Base-by-base conservation (phyloP, 1,140 invertebrate species). In the Anagrus nilaparvatae region DNA sequence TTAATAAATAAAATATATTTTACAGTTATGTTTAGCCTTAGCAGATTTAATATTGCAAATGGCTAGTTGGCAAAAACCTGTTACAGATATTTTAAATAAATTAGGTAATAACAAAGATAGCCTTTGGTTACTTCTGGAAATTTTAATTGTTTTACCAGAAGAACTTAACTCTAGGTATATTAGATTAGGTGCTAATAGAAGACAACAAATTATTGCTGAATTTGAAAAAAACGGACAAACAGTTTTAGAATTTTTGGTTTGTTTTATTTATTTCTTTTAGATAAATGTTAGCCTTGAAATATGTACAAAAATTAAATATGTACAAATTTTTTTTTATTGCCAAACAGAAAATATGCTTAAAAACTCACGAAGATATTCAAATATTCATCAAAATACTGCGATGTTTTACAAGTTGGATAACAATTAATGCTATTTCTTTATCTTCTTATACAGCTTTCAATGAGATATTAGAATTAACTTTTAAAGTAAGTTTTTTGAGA, bases 41-140 rank as follows among this genome's bases (percentile, higher is more conserved):
- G 87, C 91, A 18, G 92, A 97, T 67, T 68, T 98, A 46, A 82
- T 87, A 5, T 67, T 98, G n/a, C 86, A 96, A 65, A 94, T 97
- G 84, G 75, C 81, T 14, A 69, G 81, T 2, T 99, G 95, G 95
- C 80, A 85, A 54, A 81, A 83, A 56, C 87, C 91, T 31, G 77
- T 91, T 25, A 71, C 79, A 49, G 87, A 95, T 63, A 65, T 97
- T 37, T 77, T 97, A 33, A 78, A 81, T 51, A 70, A 68, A 49
- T 76, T 83, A 53, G 76, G 79, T 18, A 69, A 71, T 47, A 74
- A 74, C 28, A 65, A 69, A 14, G 70, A 65, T 44, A 80, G 76
- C 61, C 62, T 81, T 39, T 84, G 78, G 75, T 82, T 88, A 18
- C 63, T 97, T 21, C 59, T 97, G 50, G 91, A 97, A 76, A 79